Conservation (phyloP, 2,113 vertebrate genomes). For the Ophthalmolycus amberensis region DNA sequence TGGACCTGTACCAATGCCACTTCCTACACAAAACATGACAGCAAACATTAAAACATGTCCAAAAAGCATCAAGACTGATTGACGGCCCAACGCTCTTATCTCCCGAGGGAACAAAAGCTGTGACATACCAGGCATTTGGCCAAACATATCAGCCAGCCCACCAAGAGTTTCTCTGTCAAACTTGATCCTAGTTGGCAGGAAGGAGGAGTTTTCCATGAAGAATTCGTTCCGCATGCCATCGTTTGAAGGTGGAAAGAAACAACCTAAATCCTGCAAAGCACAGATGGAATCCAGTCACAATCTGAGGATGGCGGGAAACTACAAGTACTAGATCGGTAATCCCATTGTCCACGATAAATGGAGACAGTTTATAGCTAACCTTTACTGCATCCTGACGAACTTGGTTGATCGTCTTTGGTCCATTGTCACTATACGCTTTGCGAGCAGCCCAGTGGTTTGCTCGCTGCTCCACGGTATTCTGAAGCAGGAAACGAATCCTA, state of each 20-base stretch:
- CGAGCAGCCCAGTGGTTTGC: slow-evolving; percentile 96
- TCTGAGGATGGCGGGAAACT: neutral
- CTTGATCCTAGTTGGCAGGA: slow-evolving; percentile 94
- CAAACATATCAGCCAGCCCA: slow-evolving; percentile 99
- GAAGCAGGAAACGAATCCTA: slow-evolving; percentile 99
- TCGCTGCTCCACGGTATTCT: slow-evolving; percentile 98
- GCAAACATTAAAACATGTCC: neutral
- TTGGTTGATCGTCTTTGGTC: slow-evolving; percentile 99
- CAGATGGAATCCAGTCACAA: neutral
- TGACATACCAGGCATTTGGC: slow-evolving; percentile 96
- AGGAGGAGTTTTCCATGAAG: slow-evolving; percentile 95
- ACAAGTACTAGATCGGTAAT: neutral
- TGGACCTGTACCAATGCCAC: slow-evolving; percentile 97
- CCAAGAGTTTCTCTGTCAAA: slow-evolving; percentile 96
- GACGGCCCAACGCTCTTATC: neutral
- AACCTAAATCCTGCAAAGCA: slow-evolving; percentile 91
- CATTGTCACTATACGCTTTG: slow-evolving; percentile 99
- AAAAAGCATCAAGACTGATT: rapidly evolving
- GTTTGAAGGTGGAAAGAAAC: slow-evolving; percentile 94
- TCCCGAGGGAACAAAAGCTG: rapidly evolving
- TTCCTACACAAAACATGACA: slow-evolving; percentile 80
- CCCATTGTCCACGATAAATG: neutral
- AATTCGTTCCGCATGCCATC: slow-evolving; percentile 95
- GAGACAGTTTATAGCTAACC: slow-evolving; percentile 74
- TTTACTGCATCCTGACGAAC: slow-evolving; percentile 99